Percentiles rank a stretch among this genome's conserved stretches.
Conservation (phyloP, 2,113 vertebrate genomes). For the Numenius arquata region DNA sequence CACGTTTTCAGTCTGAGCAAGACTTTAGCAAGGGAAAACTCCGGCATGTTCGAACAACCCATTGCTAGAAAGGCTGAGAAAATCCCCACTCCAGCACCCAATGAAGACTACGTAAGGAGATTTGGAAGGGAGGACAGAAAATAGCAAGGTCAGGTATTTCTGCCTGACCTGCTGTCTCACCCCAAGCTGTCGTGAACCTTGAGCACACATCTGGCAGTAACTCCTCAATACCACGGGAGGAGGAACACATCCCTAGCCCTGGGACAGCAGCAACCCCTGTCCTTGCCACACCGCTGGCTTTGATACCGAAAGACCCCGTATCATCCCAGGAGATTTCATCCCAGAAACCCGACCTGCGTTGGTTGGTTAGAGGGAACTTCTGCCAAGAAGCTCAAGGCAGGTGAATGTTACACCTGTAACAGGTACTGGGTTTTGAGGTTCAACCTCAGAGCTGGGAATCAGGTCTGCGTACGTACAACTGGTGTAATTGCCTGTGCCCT, state of each 20-base stretch:
- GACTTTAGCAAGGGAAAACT: slow-evolving; percentile 76
- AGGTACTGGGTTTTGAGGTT: neutral
- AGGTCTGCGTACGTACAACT: neutral
- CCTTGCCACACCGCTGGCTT: neutral
- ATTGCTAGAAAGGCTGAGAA: slow-evolving; percentile 51
- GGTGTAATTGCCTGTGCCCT: neutral
- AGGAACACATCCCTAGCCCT: neutral
- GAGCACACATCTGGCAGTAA: neutral
- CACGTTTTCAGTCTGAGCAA: slow-evolving; percentile 65
- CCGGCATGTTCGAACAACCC: slow-evolving; percentile 78
- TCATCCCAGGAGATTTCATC: neutral
- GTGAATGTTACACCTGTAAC: neutral
- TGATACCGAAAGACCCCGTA: neutral
- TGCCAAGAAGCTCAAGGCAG: neutral
- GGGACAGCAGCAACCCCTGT: neutral
- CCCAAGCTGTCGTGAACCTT: neutral
- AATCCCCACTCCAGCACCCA: slow-evolving; percentile 75
- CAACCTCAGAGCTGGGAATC: neutral
- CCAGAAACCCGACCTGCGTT: neutral
- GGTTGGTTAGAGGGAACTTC: neutral
- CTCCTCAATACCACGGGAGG: neutral
- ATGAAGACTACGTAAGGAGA: slow-evolving; percentile 76
- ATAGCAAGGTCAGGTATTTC: neutral
- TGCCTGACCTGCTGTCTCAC: neutral
- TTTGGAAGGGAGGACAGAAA: neutral